Percentiles rank a stretch among this genome's conserved stretches.
phyloP scores from a whole-genome alignment of 1,140 invertebrate species.

The Tetramorium alpestre region DNA sequence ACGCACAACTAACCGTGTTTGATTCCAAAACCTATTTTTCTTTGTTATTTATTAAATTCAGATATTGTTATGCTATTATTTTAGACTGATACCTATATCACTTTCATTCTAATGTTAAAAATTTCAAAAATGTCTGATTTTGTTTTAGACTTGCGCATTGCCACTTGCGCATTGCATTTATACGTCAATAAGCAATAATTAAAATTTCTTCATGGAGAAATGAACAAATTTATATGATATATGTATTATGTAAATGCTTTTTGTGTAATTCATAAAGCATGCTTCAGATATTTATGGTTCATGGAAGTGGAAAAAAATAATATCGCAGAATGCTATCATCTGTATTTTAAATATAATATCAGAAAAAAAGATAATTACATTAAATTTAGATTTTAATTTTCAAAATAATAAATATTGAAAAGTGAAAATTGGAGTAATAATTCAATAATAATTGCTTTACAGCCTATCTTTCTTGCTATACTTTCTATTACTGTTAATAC shows the following conservation, averaged over 20 bases:
- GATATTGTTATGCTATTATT: not conserved
- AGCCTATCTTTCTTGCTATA: not conserved
- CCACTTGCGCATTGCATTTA: not conserved
- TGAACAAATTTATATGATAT: not conserved
- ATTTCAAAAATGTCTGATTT: not conserved
- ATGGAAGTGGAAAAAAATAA: not conserved
- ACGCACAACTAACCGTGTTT: no score
- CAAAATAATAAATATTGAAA: slow-evolving; percentile 19
- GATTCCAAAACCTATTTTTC: no score
- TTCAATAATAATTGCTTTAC: not conserved
- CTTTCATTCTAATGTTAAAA: not conserved
- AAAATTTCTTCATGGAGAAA: slow-evolving; percentile 3
- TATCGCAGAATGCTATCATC: not conserved
- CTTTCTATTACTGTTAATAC: not conserved
- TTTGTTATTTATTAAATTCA: not conserved
- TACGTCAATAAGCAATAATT: not conserved
- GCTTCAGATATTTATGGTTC: not conserved
- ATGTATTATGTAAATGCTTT: not conserved
- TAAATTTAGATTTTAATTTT: not conserved
- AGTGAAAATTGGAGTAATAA: not conserved
- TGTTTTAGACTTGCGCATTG: not conserved
- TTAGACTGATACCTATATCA: not conserved
- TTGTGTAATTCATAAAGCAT: not conserved
- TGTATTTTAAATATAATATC: not conserved
- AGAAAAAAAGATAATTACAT: not conserved